Percentiles rank a stretch among this genome's conserved stretches.
phyloP scores from a whole-genome alignment of 64 coral and sea anemone species.

The Montipora sp. region DNA sequence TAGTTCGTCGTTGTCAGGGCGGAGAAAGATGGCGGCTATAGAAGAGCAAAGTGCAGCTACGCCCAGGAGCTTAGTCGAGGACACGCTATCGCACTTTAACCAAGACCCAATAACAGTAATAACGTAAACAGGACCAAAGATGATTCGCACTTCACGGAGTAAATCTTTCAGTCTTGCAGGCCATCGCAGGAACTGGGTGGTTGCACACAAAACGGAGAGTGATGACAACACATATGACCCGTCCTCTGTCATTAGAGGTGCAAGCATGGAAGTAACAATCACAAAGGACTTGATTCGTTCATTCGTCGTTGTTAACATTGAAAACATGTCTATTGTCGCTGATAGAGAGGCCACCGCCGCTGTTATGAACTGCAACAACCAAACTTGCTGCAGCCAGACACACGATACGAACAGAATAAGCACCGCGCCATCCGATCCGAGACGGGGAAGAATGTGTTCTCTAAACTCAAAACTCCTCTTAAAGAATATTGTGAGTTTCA shows the following conservation, averaged over 20 bases:
- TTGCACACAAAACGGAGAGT: neutral
- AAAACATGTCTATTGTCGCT: neutral
- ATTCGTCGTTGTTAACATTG: neutral
- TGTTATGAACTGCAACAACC: neutral
- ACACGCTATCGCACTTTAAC: neutral
- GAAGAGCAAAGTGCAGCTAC: conserved; percentile 6
- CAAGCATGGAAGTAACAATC: neutral
- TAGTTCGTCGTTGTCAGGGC: conserved; percentile 14
- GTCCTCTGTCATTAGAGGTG: neutral
- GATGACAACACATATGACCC: neutral
- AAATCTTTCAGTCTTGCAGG: neutral
- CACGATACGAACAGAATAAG: neutral
- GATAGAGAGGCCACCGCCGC: neutral
- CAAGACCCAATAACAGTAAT: neutral
- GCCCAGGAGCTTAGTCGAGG: neutral
- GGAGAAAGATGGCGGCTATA: conserved; percentile 12
- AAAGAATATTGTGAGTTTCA: conserved; percentile 1
- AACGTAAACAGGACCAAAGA: neutral
- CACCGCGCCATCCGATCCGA: neutral
- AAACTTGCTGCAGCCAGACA: neutral
- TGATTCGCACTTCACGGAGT: conserved; percentile 6
- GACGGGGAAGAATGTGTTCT: neutral
- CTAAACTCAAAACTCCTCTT: neutral
- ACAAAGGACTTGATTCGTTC: neutral
- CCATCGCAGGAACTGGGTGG: neutral